Percentiles rank a stretch among this genome's conserved stretches.
These are phyloP conservation scores for Malachius bipustulatus DNA, from an alignment of 2,888 invertebrate species.

Conservation along the genomic window DNA sequence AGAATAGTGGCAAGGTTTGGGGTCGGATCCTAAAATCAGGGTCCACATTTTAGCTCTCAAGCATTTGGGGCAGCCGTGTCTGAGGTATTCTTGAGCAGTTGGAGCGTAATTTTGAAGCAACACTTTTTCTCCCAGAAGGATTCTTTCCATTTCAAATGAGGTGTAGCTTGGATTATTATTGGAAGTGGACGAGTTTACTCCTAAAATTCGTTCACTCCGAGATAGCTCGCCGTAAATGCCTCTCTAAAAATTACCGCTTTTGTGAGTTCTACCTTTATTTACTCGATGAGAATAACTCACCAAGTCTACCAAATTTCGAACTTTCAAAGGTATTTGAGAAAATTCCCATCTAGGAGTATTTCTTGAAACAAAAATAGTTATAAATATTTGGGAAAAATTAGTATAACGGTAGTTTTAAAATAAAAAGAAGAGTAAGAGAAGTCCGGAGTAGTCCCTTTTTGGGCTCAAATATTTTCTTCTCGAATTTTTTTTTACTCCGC, in stretches of 20 bases:
- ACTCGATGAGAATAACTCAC: slow-evolving; percentile 40
- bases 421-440: too few species aligned
- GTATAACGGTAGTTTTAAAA: too few species aligned
- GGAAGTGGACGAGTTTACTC: slow-evolving; percentile 49
- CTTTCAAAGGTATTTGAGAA: slow-evolving; percentile 72
- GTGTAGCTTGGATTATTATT: slow-evolving; percentile 44
- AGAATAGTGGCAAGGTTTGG: slow-evolving; percentile 55
- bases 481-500: too few species aligned
- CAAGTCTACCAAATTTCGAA: slow-evolving; percentile 73
- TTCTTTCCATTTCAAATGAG: slow-evolving; percentile 56
- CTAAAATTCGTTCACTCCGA: slow-evolving; percentile 64
- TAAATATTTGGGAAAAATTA: too few species aligned
- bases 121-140: slow-evolving; percentile 64
- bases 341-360: slow-evolving; percentile 74
- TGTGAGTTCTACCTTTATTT: neutral
- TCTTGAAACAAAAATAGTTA: too few species aligned
- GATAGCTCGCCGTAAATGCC: slow-evolving; percentile 59
- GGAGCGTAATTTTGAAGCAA: slow-evolving; percentile 71
- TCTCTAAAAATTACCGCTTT: slow-evolving; percentile 50
- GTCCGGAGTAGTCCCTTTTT: too few species aligned
- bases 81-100: slow-evolving; percentile 79
- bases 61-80: slow-evolving; percentile 69
- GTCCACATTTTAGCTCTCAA: slow-evolving; percentile 77
- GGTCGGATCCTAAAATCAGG: slow-evolving; percentile 70
- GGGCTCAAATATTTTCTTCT: too few species aligned